phyloP scores from a whole-genome alignment of 1,140 invertebrate species.

The Pseudomyrmex cubaensis region DNA sequence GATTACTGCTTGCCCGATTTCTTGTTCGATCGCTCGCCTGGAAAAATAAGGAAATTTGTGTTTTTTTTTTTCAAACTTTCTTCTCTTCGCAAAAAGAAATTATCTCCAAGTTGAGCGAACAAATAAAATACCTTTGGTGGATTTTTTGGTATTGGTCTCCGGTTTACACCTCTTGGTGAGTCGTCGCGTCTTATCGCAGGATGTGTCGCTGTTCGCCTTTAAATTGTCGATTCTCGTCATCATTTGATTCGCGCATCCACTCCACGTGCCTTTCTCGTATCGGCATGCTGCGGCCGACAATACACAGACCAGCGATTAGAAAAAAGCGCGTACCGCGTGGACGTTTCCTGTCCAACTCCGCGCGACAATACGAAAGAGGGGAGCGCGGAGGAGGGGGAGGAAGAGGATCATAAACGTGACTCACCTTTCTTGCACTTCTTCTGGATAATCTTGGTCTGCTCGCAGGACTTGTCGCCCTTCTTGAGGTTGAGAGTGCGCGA shows the following conservation, averaged over 20 bases:
- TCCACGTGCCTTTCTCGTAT: slow-evolving; percentile 92
- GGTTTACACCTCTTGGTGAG: slow-evolving; percentile 92
- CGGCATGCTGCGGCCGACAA: slow-evolving; percentile 87
- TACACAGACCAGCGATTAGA: not conserved
- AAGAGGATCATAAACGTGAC: not conserved
- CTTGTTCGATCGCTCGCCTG: slow-evolving; percentile 80
- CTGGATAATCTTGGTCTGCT: slow-evolving; percentile 93
- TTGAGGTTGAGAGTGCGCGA: slow-evolving; percentile 93
- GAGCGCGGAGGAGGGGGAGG: too few species aligned
- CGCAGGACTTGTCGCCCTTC: slow-evolving; percentile 92
- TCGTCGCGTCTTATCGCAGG: slow-evolving; percentile 90
- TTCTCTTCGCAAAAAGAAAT: not conserved
- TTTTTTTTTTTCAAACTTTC: not conserved
- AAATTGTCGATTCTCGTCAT: slow-evolving; percentile 90
- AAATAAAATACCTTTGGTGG: slow-evolving; percentile 82
- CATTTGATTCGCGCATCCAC: slow-evolving; percentile 88
- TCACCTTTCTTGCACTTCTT: slow-evolving; percentile 96
- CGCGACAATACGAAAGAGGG: too few species aligned
- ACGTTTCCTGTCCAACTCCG: too few species aligned
- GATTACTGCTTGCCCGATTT: slow-evolving; percentile 76
- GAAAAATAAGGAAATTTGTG: slow-evolving; percentile 49
- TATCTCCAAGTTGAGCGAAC: not conserved
- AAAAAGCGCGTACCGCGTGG: not conserved
- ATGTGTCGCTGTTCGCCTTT: slow-evolving; percentile 90
- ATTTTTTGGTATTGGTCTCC: slow-evolving; percentile 87